Evolutionary conservation across 2,888 invertebrate genomes (phyloP).

Genomic region (Cephus runcator): DNA sequence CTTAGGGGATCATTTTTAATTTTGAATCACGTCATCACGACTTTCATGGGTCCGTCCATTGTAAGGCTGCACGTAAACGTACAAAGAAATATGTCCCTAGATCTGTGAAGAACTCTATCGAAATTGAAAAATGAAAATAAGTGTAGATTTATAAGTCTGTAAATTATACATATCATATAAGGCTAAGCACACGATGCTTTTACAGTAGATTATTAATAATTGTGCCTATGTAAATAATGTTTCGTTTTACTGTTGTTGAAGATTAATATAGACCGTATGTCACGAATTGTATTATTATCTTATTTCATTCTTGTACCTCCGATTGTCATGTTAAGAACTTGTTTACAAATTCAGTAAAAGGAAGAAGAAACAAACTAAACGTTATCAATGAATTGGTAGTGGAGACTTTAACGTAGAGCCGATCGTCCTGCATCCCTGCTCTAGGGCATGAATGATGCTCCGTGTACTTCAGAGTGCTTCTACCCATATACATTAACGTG

Average conservation of each 20-base stretch:
- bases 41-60: neutral
- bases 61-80: neutral
- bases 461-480: too few relatives aligned
- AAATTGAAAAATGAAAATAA: neutral
- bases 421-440: too few relatives aligned
- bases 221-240: constrained; percentile 1
- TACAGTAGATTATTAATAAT: neutral
- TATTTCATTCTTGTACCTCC: neutral
- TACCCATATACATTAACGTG: too few relatives aligned
- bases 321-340: neutral
- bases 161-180: neutral
- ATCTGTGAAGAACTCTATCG: neutral
- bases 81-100: neutral
- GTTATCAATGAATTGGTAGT: too few relatives aligned
- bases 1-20: neutral
- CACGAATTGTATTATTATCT: neutral
- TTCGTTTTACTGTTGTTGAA: neutral
- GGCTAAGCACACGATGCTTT: neutral
- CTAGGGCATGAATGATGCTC: too few relatives aligned
- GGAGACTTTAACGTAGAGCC: too few relatives aligned
- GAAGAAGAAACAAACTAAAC: too few relatives aligned
- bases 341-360: too few relatives aligned
- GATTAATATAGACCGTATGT: neutral
- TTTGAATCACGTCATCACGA: neutral
- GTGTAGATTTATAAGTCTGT: neutral